These are phyloP conservation scores for Cenopis cana DNA, from an alignment of 2,888 invertebrate genomes.

Conservation along the genomic window DNA sequence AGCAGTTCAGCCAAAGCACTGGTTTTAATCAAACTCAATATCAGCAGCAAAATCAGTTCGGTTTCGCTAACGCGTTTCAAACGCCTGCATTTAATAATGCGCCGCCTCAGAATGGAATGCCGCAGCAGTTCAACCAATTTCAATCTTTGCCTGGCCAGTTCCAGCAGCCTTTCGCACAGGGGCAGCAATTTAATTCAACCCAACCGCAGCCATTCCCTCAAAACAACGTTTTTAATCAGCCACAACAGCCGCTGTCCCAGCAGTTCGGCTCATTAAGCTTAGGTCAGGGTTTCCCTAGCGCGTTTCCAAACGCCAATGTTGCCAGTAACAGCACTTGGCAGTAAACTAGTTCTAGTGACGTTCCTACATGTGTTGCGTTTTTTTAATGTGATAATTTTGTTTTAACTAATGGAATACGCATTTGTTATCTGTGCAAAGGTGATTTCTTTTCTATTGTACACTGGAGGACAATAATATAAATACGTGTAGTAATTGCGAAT, in stretches of 20 bases:
- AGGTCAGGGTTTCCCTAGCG: conserved; percentile 75
- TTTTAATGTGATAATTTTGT: conserved; percentile 39
- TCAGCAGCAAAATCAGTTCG: conserved; percentile 47
- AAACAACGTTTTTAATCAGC: conserved; percentile 61
- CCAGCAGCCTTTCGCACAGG: conserved; percentile 49
- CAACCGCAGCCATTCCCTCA: conserved; percentile 56
- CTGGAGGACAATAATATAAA: conserved; percentile 43
- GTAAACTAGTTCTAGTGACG: conserved; percentile 53
- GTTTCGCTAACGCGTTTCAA: conserved; percentile 38
- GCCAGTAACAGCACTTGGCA: conserved; percentile 79
- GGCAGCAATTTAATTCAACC: conserved; percentile 54
- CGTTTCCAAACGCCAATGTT: conserved; percentile 73
- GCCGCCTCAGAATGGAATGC: conserved; percentile 59
- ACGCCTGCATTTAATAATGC: conserved; percentile 37
- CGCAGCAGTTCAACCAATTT: conserved; percentile 71
- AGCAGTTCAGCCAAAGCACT: conserved; percentile 36
- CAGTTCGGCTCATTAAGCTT: conserved; percentile 74
- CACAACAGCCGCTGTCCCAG: conserved; percentile 64
- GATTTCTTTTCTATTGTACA: conserved; percentile 37
- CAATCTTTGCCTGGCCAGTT: conserved; percentile 66
- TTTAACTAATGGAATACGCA: conserved; percentile 27
- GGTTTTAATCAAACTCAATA: conserved; percentile 37
- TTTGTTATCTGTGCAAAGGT: conserved; percentile 41
- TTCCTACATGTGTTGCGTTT: conserved; percentile 36
- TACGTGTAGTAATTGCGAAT: conserved; percentile 35